Evolutionary conservation across 2,113 vertebrate species (phyloP).

Genomic region (Nymphicus hollandicus): DNA sequence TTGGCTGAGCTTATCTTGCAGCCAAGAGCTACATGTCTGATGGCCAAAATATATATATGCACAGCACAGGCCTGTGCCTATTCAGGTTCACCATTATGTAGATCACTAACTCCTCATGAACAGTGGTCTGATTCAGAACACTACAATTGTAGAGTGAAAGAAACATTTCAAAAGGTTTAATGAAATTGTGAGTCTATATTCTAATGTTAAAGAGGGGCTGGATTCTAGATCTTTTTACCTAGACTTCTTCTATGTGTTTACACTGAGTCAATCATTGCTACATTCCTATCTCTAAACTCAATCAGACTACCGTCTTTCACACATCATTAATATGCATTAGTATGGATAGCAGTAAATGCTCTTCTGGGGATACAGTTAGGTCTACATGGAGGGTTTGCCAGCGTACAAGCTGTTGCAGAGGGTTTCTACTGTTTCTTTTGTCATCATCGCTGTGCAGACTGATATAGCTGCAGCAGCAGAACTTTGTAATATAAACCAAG

Average conservation of each 20-base stretch:
- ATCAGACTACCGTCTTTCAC: background rate
- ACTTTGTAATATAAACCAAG: background rate
- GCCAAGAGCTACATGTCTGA: background rate
- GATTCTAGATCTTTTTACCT: background rate
- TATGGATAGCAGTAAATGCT: background rate
- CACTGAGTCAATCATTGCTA: background rate
- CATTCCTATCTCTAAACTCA: background rate
- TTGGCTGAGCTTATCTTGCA: background rate
- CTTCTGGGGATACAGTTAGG: background rate
- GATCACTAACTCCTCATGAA: background rate
- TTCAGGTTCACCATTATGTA: background rate
- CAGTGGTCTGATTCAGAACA: background rate
- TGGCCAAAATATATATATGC: background rate
- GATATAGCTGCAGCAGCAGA: background rate
- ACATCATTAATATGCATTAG: background rate
- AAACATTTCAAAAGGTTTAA: background rate
- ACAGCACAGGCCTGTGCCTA: background rate
- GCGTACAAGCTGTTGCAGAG: background rate
- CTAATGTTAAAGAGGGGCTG: background rate
- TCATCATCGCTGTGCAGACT: background rate
- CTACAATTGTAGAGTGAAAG: background rate
- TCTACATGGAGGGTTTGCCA: background rate
- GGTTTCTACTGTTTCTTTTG: background rate
- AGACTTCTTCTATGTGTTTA: background rate
- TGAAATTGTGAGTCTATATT: background rate